Percentiles rank a stretch among this genome's conserved stretches.
Conservation (phyloP, 1,140 invertebrate species). For the Wiebesia pumilae region DNA sequence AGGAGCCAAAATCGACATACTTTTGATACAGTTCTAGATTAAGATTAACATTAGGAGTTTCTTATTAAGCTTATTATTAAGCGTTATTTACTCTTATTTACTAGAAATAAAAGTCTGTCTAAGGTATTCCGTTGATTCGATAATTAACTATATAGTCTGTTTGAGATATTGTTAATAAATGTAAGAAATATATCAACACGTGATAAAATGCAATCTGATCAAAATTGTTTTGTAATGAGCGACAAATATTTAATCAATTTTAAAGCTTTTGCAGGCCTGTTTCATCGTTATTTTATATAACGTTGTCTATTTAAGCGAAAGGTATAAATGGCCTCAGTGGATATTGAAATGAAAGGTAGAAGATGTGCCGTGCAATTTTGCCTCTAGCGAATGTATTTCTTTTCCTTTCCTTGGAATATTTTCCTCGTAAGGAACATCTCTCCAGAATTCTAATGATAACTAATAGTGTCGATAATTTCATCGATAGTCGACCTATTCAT, state of each 20-base stretch:
- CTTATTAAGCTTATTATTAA: neutral
- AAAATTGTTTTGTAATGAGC: neutral
- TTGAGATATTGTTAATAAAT: constrained; percentile 37
- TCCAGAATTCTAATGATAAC: neutral
- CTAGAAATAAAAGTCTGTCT: neutral
- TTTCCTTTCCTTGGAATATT: neutral
- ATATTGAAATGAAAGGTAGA: neutral
- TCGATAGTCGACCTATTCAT: neutral
- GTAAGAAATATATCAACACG: neutral
- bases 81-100: constrained; percentile 10
- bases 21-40: constrained; percentile 9
- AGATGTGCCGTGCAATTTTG: neutral
- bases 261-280: neutral
- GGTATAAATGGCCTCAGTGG: neutral
- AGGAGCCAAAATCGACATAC: constrained; percentile 34
- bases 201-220: constrained; percentile 15
- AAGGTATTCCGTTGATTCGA: constrained; percentile 5
- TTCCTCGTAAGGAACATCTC: neutral
- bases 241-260: neutral
- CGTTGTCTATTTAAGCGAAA: neutral
- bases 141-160: constrained; percentile 10
- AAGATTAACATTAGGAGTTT: neutral
- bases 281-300: neutral
- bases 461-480: neutral
- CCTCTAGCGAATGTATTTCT: neutral